A percentile compares a stretch with the other conserved stretches of the same genome.
Evolutionary conservation across 2,888 invertebrate species (phyloP).

Genomic region (Cacoxenus indagator): DNA sequence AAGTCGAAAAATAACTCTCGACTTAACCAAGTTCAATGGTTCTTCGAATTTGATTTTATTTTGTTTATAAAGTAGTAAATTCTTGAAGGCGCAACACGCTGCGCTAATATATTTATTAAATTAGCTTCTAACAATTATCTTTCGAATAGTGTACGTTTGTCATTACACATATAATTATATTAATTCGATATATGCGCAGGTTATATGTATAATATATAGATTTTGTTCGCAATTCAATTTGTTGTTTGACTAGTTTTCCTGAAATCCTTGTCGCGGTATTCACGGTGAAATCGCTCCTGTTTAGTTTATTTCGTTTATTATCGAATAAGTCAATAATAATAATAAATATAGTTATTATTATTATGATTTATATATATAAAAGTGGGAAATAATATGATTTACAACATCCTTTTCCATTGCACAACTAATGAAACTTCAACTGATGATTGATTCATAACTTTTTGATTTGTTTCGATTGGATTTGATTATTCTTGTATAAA

Average conservation of each 20-base stretch:
- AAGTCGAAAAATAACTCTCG: too few species aligned
- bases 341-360: constrained; percentile 37
- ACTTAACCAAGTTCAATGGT: neutral
- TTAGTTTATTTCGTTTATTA: constrained; percentile 9
- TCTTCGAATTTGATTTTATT: too few species aligned
- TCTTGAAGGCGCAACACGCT: neutral
- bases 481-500: constrained; percentile 21
- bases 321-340: constrained; percentile 39
- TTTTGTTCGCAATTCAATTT: constrained; percentile 22
- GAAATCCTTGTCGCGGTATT: constrained; percentile 2
- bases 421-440: constrained; percentile 4
- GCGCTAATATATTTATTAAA: neutral
- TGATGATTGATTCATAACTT: neutral
- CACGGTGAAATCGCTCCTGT: constrained; percentile 15
- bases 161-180: neutral
- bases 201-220: constrained; percentile 23
- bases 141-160: neutral
- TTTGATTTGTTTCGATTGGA: neutral
- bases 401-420: constrained; percentile 30
- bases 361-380: too few species aligned
- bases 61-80: neutral
- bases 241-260: constrained; percentile 15
- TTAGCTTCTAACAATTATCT: constrained; percentile 1
- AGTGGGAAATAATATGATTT: too few species aligned
- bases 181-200: neutral